A percentile compares a stretch with the other conserved stretches of the same genome.
These are phyloP conservation scores for Synanthedon vespiformis DNA, from an alignment of 2,888 invertebrate species.

Conservation along the genomic window DNA sequence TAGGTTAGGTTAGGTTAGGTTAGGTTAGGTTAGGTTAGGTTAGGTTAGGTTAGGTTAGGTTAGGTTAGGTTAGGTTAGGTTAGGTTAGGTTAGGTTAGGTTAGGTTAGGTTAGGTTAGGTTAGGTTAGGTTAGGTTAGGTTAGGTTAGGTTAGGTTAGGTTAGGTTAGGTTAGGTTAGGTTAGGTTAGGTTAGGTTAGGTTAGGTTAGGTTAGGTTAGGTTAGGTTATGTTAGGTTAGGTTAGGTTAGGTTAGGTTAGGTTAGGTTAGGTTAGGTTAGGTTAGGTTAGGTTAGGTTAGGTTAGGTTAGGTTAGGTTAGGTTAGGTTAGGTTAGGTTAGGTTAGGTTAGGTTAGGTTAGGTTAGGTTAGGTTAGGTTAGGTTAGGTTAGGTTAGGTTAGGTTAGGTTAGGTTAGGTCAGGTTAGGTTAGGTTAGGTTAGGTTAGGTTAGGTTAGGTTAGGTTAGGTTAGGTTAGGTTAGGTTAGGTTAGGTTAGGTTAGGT, in stretches of 20 bases:
- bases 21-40: too few species aligned
- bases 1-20: background rate
- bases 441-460: slow-evolving; percentile 1
- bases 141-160: background rate
- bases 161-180: background rate
- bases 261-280: background rate
- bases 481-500: slow-evolving; percentile 1
- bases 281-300: background rate
- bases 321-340: background rate
- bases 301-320: background rate
- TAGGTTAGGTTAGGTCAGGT: slow-evolving; percentile 3
- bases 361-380: slow-evolving; percentile 7
- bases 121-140: background rate
- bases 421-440: slow-evolving; percentile 1
- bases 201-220: background rate
- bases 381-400: slow-evolving; percentile 6
- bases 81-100: background rate
- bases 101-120: background rate
- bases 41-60: background rate
- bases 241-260: background rate
- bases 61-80: background rate
- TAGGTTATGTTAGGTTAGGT: background rate
- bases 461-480: slow-evolving; percentile 1
- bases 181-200: background rate
- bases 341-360: slow-evolving; percentile 1